Base-by-base conservation (phyloP, 2,797 vertebrate species). In the Molossus molossus region DNA sequence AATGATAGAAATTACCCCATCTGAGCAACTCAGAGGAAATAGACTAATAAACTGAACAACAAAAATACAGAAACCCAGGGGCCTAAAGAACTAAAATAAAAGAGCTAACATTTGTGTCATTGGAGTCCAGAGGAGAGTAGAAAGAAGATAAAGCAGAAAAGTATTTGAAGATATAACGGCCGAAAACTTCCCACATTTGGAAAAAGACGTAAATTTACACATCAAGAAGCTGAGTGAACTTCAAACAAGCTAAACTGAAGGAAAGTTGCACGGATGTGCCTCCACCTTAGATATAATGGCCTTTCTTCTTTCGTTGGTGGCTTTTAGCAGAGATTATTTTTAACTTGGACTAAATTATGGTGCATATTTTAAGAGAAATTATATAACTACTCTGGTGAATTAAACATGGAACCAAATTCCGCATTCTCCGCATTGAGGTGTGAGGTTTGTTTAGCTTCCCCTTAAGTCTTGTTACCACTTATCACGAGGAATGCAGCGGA, bases 281-380 rank as follows among this genome's bases (percentile, higher is more conserved):
- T 86, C 27, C 62, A 25, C 17, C 25, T 91, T 70, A 72, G 81
- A 64, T 90, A 60, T 53, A 94, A 21, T 20, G 50, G 5, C 3
- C 0, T 57, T 81, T 87, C 29, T 83, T 6, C n/a, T 83, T 82
- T 73, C 60, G 15, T 48, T 93, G 37, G 45, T 55, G 53, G 5
- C 50, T 82, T 92, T 90, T 60, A 65, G 33, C 27, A 83, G 53
- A 88, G 13, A 70, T 73, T 75, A 75, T 95, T 95, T 91, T 53
- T 91, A 93, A 93, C 9, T 75, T 87, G 37, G 33, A 62, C 33
- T 90, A 96, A 93, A 6, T 77, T 86, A 27, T 18, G 1, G 2
- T n/a, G 10, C 25, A 75, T 76, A 72, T 14, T 67, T 25, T 67
- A 85, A 5, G 85, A 81, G 64, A 91, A 29, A n/a, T 58, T 62